These are phyloP conservation scores for Oreochromis mossambicus DNA, from an alignment of 2,797 vertebrate genomes.

Conservation along the genomic window DNA sequence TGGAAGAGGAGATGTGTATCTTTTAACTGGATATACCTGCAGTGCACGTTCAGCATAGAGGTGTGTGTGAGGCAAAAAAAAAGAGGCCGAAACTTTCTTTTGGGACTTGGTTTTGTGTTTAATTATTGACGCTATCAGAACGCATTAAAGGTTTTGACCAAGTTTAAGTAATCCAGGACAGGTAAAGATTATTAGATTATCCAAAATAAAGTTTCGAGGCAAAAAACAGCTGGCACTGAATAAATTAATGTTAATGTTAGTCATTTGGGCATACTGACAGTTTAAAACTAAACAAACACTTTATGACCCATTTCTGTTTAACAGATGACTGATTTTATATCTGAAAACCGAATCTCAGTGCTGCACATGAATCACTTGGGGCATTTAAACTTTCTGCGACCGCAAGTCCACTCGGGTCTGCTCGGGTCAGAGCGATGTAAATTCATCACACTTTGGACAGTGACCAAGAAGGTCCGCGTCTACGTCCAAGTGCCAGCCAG, in stretches of 20 bases:
- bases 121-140: not conserved
- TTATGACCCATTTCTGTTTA: not conserved
- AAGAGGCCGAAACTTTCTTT: not conserved
- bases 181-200: not conserved
- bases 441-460: not conserved
- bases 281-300: not conserved
- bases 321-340: not conserved
- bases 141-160: not conserved
- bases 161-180: not conserved
- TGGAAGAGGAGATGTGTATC: not conserved
- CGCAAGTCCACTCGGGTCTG: fast-evolving
- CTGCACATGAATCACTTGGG: not conserved
- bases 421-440: not conserved
- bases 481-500: fast-evolving
- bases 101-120: not conserved
- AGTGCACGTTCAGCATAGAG: not conserved
- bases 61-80: not conserved
- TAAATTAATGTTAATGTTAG: not conserved
- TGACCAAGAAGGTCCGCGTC: not conserved
- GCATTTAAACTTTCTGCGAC: not conserved
- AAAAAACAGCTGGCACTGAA: not conserved
- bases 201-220: not conserved
- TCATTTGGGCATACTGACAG: not conserved
- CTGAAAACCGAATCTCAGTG: not conserved
- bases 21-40: not conserved